Evolutionary conservation across 2,797 vertebrate genomes (phyloP).

Genomic region (Xenopus petersii): DNA sequence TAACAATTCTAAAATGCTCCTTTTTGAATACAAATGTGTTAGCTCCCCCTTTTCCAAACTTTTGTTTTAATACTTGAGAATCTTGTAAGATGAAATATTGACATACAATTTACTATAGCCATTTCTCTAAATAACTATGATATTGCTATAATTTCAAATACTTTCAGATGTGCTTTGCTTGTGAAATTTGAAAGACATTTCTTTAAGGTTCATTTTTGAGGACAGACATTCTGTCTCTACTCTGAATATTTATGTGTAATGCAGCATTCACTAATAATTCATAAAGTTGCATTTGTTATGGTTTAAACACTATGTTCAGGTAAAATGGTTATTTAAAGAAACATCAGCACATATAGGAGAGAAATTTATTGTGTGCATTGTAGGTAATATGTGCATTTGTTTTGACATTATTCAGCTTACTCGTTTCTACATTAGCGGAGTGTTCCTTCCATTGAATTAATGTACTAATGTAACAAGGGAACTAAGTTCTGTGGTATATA

Average conservation of each 20-base stretch:
- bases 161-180: not conserved
- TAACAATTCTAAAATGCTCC: too few species aligned
- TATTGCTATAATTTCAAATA: not conserved
- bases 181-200: not conserved
- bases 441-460: too few species aligned
- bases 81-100: not conserved
- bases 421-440: too few species aligned
- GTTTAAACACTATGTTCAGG: not conserved
- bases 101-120: not conserved
- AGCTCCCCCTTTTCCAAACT: too few species aligned
- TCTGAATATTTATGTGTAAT: conserved; percentile 17
- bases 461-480: too few species aligned
- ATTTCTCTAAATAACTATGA: not conserved
- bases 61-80: not conserved
- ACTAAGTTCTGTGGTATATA: too few species aligned
- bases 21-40: too few species aligned
- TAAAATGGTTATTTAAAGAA: too few species aligned
- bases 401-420: too few species aligned
- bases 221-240: conserved; percentile 21
- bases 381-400: too few species aligned
- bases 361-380: too few species aligned
- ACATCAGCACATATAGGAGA: too few species aligned
- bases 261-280: conserved; percentile 24
- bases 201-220: conserved; percentile 4
- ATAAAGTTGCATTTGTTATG: conserved; percentile 2